Percentiles rank a stretch among this genome's conserved stretches.
These are phyloP conservation scores for Melangyna quadrimaculata DNA, from an alignment of 2,888 invertebrate species.

Conservation along the genomic window DNA sequence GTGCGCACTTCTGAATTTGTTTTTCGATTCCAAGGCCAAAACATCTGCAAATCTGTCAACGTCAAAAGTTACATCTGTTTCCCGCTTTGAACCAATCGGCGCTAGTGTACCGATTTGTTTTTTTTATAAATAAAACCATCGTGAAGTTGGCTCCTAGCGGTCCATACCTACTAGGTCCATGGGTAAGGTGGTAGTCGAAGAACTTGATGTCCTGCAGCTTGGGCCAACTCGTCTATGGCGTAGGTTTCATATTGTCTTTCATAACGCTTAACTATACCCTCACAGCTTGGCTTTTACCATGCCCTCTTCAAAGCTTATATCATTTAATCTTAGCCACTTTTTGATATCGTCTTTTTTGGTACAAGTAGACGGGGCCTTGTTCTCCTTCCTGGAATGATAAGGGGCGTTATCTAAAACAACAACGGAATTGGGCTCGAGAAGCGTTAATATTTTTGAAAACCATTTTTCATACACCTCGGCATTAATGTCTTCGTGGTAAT, in stretches of 20 bases:
- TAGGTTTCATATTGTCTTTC: not conserved
- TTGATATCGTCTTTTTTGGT: not conserved
- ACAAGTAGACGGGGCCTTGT: not conserved
- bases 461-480: slow-evolving; percentile 1
- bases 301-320: not conserved
- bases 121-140: too few species aligned
- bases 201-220: slow-evolving; percentile 8
- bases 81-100: too few species aligned
- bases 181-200: slow-evolving; percentile 11
- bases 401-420: slow-evolving; percentile 8
- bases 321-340: not conserved
- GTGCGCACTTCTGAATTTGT: too few species aligned
- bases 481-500: slow-evolving; percentile 21
- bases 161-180: too few species aligned
- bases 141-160: too few species aligned
- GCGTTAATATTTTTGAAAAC: not conserved
- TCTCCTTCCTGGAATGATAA: not conserved
- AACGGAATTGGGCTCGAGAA: not conserved
- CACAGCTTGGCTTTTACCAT: not conserved
- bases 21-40: too few species aligned
- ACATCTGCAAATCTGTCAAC: too few species aligned
- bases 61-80: too few species aligned
- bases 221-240: not conserved
- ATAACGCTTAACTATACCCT: not conserved
- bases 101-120: too few species aligned